Evolutionary conservation across 2,113 vertebrate species (phyloP).

Genomic region (Poecilia latipinna): DNA sequence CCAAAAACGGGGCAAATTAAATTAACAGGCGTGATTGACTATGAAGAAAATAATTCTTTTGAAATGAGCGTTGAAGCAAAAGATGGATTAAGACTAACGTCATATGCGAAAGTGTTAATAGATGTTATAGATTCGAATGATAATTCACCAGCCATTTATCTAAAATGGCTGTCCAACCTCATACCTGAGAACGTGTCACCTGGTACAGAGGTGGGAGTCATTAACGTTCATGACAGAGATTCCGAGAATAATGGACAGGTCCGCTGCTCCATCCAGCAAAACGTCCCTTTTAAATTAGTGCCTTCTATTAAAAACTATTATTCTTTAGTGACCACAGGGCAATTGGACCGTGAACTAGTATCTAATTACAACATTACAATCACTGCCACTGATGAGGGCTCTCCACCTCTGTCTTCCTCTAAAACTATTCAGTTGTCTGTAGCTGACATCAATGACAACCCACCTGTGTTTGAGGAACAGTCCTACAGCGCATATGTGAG

Average conservation of each 20-base stretch:
- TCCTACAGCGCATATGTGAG: conserved; percentile 73
- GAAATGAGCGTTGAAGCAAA: conserved; percentile 74
- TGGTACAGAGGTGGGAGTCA: no score
- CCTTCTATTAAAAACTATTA: conserved; percentile 73
- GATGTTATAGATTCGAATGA: conserved; percentile 81
- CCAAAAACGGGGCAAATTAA: conserved; percentile 72
- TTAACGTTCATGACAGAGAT: no score
- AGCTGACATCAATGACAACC: neutral
- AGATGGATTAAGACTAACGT: conserved; percentile 74
- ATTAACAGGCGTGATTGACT: conserved; percentile 70
- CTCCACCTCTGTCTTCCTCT: conserved; percentile 44
- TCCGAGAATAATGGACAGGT: no score
- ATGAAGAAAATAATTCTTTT: conserved; percentile 71
- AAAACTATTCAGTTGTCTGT: conserved; percentile 70
- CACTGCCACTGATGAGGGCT: neutral
- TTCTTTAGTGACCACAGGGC: conserved; percentile 63
- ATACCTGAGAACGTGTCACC: no score
- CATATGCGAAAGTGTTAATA: conserved; percentile 73
- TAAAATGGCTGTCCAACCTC: conserved; percentile 47
- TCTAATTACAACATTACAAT: conserved; percentile 75
- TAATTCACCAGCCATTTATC: conserved; percentile 59
- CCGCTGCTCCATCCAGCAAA: neutral
- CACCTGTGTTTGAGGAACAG: conserved; percentile 68
- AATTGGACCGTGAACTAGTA: conserved; percentile 70
- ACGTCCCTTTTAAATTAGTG: conserved; percentile 75